Conservation (phyloP, 2,797 vertebrate species). For the Salarias fasciatus region DNA sequence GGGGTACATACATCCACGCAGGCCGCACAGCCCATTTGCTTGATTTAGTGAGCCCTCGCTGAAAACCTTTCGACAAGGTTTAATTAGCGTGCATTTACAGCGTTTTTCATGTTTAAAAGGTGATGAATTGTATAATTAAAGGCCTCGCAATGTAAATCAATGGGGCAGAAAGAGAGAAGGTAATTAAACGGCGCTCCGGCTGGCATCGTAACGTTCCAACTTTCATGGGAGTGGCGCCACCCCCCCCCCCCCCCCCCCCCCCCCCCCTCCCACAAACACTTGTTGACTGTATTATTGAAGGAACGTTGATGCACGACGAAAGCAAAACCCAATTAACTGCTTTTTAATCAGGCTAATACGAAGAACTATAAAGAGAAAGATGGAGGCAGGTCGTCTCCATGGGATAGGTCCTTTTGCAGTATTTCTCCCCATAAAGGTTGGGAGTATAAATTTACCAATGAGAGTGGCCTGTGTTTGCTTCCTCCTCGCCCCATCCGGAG, state of each 20-base stretch:
- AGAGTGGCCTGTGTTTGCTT: constrained; percentile 12
- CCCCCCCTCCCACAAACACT: constrained; percentile 29
- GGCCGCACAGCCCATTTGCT: constrained; percentile 36
- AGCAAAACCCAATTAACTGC: constrained; percentile 32
- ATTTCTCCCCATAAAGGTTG: not conserved
- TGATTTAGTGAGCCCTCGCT: constrained; percentile 60
- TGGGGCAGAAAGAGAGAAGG: constrained; percentile 84
- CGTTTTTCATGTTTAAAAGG: constrained; percentile 91
- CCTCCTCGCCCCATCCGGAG: constrained; percentile 7
- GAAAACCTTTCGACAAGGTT: constrained; percentile 83
- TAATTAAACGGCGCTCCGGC: constrained; percentile 84
- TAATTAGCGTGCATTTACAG: constrained; percentile 88
- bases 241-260: not conserved
- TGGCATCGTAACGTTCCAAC: constrained; percentile 59
- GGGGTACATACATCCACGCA: constrained; percentile 12
- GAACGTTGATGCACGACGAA: constrained; percentile 39
- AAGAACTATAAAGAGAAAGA: constrained; percentile 19
- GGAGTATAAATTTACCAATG: constrained; percentile 8
- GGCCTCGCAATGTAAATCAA: constrained; percentile 89
- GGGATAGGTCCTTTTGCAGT: not conserved
- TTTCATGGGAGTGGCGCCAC: constrained; percentile 55
- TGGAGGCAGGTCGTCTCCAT: constrained; percentile 4
- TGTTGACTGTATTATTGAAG: constrained; percentile 60
- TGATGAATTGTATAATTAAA: constrained; percentile 96
- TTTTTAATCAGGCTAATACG: constrained; percentile 32